Percentiles rank a stretch among this genome's conserved stretches.
These are phyloP conservation scores for Tyria jacobaeae DNA, from an alignment of 2,888 invertebrate genomes.

Conservation along the genomic window DNA sequence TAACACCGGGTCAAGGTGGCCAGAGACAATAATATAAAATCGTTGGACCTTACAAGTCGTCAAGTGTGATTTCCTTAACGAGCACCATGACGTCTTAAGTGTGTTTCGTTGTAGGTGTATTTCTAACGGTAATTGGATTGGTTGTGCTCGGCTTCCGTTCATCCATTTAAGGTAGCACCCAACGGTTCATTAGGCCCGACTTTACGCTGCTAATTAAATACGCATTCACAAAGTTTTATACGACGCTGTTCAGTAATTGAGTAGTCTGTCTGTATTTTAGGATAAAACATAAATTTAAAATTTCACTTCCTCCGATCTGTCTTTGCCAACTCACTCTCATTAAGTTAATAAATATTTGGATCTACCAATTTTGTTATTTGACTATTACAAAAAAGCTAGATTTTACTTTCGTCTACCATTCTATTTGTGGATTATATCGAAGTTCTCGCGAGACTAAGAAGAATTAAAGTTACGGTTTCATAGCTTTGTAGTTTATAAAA, in stretches of 20 bases:
- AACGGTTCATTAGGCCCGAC: conserved; percentile 79
- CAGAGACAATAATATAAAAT: conserved; percentile 45
- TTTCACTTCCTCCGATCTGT: background rate
- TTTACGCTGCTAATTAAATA: conserved; percentile 77
- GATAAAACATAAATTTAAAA: background rate
- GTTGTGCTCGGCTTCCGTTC: conserved; percentile 74
- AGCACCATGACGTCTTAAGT: conserved; percentile 74
- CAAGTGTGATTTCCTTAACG: conserved; percentile 70
- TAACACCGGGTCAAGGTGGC: background rate
- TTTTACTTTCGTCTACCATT: no score
- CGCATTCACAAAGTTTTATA: conserved; percentile 61
- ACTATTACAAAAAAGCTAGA: no score
- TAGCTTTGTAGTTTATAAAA: no score
- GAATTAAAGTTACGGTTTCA: no score
- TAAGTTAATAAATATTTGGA: no score
- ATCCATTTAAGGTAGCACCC: conserved; percentile 79
- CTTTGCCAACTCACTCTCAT: no score
- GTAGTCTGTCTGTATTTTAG: background rate
- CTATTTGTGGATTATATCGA: no score
- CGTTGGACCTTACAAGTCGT: conserved; percentile 50
- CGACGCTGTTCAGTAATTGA: conserved; percentile 21
- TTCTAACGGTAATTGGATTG: conserved; percentile 80
- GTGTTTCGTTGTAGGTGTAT: conserved; percentile 78
- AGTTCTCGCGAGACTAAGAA: no score
- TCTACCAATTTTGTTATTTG: no score